These are phyloP conservation scores for Ceratina australensis DNA, from an alignment of 1,140 invertebrate genomes.

Conservation along the genomic window DNA sequence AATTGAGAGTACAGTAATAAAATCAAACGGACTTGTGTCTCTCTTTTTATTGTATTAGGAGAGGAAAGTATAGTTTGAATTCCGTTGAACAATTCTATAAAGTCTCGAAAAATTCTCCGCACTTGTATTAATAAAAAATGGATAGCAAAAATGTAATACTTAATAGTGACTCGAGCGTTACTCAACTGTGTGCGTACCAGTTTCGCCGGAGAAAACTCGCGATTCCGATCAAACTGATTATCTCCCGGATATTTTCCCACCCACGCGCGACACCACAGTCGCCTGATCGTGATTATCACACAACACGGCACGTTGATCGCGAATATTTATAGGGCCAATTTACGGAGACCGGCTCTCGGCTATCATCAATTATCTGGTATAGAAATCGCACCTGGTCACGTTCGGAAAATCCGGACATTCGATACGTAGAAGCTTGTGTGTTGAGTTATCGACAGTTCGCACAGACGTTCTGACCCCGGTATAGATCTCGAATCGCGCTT, in stretches of 20 bases:
- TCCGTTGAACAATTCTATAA: no score
- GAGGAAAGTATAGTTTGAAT: no score
- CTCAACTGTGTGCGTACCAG: background rate
- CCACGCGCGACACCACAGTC: background rate
- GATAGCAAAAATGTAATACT: background rate
- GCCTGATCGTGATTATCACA: no score
- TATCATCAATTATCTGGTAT: constrained; percentile 1
- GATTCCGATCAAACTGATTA: constrained; percentile 23
- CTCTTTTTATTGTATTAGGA: no score
- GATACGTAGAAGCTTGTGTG: background rate
- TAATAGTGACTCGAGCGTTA: background rate
- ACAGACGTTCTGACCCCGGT: background rate
- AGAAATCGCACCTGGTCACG: background rate
- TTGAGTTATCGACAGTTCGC: background rate
- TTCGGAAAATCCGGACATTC: background rate
- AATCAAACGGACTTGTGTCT: no score
- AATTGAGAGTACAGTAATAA: no score
- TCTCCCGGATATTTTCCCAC: constrained; percentile 5
- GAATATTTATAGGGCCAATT: constrained; percentile 16
- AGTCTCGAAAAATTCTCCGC: no score
- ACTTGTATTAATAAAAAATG: background rate
- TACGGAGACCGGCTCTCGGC: background rate
- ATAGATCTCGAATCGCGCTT: constrained; percentile 9
- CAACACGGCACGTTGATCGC: background rate
- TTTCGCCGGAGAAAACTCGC: background rate